Base-by-base conservation (phyloP, 2,797 vertebrate genomes). In the Sebastes dallii region DNA sequence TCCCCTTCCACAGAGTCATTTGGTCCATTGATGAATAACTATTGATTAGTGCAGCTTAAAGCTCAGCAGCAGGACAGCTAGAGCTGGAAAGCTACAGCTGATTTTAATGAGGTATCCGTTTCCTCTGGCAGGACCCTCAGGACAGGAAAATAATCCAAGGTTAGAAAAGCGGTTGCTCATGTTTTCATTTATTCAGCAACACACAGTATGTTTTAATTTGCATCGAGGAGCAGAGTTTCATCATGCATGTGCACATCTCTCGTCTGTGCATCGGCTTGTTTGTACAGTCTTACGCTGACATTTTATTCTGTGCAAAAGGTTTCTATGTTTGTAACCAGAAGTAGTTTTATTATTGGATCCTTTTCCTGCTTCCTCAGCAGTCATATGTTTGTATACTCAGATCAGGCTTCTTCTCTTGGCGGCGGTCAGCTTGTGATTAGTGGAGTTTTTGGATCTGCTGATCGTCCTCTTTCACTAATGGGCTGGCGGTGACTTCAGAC, bases 361-460 rank as follows among this genome's bases (percentile, higher is more conserved):
- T 36, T 66, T 18, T 55, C 46, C 1, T 76, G 39, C 52, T 5
- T 34, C 8, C 61, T 74, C 24, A 52, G 36, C 58, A 66, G 4
- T 69, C 14, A 6, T 27, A 12, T 74, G 46, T 73, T 27, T n/a
- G 9, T 8, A 12, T 77, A 24, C 30, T 88, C 46, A 27, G 52
- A 52, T 77, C 70, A 56, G 73, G 58, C 66, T 72, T 64, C 29
- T 25, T 34, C 42, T 71, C 68, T 72, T 77, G 85, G 75, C 81
- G 13, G 61, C 22, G 10, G 10, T 54, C 61, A 46, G 58, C 29
- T 24, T 12, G 64, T 80, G 46, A 83, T 78, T 74, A 83, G 79
- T 22, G 29, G 10, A 29, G 56, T 24, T 36, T 81, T 81, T 82
- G 77, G 81, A 83, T 78, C 46, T 34, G 58, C 66, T 59, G 59